phyloP scores from a whole-genome alignment of 2,113 vertebrate genomes.

The Silurus glanis region DNA sequence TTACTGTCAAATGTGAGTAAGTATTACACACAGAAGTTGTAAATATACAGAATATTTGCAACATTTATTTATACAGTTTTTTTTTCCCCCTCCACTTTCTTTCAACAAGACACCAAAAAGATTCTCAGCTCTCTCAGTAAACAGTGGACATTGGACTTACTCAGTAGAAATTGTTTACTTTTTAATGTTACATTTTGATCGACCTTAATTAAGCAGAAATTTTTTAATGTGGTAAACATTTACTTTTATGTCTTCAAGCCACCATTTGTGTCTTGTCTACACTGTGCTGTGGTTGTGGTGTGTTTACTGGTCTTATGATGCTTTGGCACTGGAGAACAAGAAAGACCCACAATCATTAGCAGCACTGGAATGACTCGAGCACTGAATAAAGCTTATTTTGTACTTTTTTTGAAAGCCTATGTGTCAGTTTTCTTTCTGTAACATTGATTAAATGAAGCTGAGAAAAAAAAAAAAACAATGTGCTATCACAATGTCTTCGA shows the following conservation, averaged over 20 bases:
- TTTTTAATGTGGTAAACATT: neutral
- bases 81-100: neutral
- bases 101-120: neutral
- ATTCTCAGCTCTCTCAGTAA: neutral
- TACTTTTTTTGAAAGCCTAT: neutral
- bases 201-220: neutral
- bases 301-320: slow-evolving; percentile 33
- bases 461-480: neutral
- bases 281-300: slow-evolving; percentile 4
- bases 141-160: too few species aligned
- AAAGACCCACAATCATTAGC: slow-evolving; percentile 6
- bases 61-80: neutral
- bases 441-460: neutral
- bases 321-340: neutral
- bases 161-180: neutral
- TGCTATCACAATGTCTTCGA: neutral
- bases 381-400: slow-evolving; percentile 53
- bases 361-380: slow-evolving; percentile 39
- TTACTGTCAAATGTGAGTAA: neutral
- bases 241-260: slow-evolving; percentile 44
- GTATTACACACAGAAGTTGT: neutral
- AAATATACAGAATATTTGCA: neutral
- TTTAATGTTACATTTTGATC: neutral
- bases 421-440: neutral
- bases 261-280: slow-evolving; percentile 26